Conservation (phyloP, 2,113 vertebrate species). For the Poecile atricapillus region DNA sequence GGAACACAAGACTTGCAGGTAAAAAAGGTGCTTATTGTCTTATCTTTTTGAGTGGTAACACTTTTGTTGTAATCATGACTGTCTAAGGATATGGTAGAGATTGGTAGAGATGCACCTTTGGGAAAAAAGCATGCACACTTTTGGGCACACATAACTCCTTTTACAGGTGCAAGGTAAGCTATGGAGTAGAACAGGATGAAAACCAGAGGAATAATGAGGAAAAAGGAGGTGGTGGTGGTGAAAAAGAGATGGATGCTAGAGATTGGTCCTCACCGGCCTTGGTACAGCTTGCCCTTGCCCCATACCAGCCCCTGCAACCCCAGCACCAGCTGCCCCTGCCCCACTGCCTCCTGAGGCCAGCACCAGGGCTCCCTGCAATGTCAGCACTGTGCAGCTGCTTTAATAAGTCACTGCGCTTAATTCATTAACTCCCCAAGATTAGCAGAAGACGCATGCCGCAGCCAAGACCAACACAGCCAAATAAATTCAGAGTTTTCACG, state of each 20-base stretch:
- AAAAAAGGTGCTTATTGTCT: not conserved
- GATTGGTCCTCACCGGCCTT: not conserved
- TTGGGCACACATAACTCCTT: not conserved
- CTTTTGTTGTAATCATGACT: not conserved
- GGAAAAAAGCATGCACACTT: not conserved
- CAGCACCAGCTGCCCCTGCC: not conserved
- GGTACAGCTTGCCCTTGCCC: not conserved
- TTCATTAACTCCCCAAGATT: slow-evolving; percentile 43
- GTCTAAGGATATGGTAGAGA: not conserved
- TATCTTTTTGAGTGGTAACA: not conserved
- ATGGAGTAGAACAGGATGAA: accelerated
- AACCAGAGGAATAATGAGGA: not conserved
- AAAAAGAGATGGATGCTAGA: not conserved
- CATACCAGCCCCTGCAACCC: not conserved
- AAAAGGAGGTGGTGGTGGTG: not conserved
- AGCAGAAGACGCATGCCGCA: accelerated
- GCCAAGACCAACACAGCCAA: slow-evolving; percentile 34
- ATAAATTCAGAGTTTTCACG: not conserved
- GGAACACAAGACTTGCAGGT: not conserved
- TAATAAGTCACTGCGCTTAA: slow-evolving; percentile 15
- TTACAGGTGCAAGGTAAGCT: not conserved
- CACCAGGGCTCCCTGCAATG: not conserved
- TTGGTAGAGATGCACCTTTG: not conserved
- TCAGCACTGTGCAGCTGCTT: not conserved
- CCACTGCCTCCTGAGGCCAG: not conserved